Evolutionary conservation across 2,888 invertebrate species (phyloP).

Genomic region (Tetropium fuscum): DNA sequence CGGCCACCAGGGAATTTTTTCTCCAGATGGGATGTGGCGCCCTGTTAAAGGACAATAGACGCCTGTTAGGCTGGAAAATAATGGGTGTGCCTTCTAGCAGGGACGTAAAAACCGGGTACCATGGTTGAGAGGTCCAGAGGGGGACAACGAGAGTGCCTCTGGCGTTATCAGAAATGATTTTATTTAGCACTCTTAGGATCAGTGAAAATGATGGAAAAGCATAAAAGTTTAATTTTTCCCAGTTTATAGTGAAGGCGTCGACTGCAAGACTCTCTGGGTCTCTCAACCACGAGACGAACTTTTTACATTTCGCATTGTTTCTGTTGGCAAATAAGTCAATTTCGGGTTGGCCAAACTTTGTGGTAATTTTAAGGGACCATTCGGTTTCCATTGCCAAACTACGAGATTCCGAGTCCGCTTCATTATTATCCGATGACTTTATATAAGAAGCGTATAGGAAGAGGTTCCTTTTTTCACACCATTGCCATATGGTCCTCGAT

Average conservation of each 20-base stretch:
- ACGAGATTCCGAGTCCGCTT: slow-evolving; percentile 29
- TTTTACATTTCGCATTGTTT: too few species aligned
- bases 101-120: slow-evolving; percentile 20
- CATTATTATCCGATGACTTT: slow-evolving; percentile 22
- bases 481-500: slow-evolving; percentile 2
- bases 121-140: slow-evolving; percentile 15
- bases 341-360: slow-evolving; percentile 5
- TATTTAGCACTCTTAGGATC: slow-evolving; percentile 20
- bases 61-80: slow-evolving; percentile 13
- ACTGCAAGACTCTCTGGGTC: slow-evolving; percentile 34
- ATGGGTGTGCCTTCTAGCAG: slow-evolving; percentile 1
- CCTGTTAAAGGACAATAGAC: slow-evolving; percentile 19
- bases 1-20: slow-evolving; percentile 33
- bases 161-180: slow-evolving; percentile 28
- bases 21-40: slow-evolving; percentile 6
- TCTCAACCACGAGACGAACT: slow-evolving; percentile 33
- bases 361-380: slow-evolving; percentile 2
- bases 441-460: neutral
- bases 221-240: slow-evolving; percentile 36
- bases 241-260: slow-evolving; percentile 42
- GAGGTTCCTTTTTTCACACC: neutral
- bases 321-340: slow-evolving; percentile 33
- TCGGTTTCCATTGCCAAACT: neutral
- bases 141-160: slow-evolving; percentile 24
- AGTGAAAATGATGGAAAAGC: slow-evolving; percentile 39